These are phyloP conservation scores for Erinaceus europaeus DNA, from an alignment of 2,113 vertebrate species.

Conservation along the genomic window DNA sequence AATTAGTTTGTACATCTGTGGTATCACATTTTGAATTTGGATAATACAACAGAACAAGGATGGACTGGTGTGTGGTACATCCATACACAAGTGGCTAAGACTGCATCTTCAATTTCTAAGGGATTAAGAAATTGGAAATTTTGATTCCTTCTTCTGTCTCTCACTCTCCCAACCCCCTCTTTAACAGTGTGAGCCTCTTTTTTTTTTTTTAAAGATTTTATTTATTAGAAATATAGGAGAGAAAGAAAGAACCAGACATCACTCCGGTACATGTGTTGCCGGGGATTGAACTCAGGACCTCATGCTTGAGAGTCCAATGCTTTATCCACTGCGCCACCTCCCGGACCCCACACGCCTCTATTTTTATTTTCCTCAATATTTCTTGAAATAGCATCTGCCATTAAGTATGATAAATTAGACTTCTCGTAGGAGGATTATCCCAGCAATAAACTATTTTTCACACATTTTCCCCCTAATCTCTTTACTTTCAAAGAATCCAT, in stretches of 20 bases:
- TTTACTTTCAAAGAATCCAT: slow-evolving; percentile 11
- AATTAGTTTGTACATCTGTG: too few species aligned
- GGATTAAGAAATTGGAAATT: slow-evolving; percentile 11
- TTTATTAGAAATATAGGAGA: too few species aligned
- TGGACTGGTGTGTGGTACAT: not conserved
- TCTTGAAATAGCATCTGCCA: slow-evolving; percentile 30
- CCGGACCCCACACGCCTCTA: too few species aligned
- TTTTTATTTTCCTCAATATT: slow-evolving; percentile 21
- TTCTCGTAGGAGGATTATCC: slow-evolving; percentile 14
- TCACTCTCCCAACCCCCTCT: not conserved
- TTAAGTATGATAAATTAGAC: slow-evolving; percentile 9
- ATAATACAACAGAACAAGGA: not conserved
- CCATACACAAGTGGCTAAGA: not conserved
- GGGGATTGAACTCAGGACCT: too few species aligned
- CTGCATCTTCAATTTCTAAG: not conserved
- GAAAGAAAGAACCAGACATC: too few species aligned
- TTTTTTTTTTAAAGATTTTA: too few species aligned
- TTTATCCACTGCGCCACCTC: too few species aligned
- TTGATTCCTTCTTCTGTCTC: not conserved
- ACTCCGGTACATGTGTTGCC: too few species aligned
- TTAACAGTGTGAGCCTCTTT: too few species aligned
- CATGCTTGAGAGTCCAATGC: too few species aligned
- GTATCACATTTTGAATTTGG: not conserved
- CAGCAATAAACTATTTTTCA: slow-evolving; percentile 17
- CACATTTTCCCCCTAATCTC: not conserved